Percentiles rank a stretch among this genome's conserved stretches.
These are phyloP conservation scores for Brachyptera risi DNA, from an alignment of 2,888 invertebrate genomes.

Conservation along the genomic window DNA sequence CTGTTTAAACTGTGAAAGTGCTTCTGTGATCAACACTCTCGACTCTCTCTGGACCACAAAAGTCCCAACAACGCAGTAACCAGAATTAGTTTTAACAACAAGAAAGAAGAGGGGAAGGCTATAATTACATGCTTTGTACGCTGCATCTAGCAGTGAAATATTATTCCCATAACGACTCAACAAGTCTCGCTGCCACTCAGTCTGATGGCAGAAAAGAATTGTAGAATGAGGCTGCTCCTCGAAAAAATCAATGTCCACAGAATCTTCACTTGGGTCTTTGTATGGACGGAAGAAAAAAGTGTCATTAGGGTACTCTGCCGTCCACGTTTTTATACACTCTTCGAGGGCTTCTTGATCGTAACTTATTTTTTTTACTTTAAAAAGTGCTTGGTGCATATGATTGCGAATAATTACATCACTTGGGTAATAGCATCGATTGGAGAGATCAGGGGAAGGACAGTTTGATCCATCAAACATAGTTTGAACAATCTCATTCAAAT, in stretches of 20 bases:
- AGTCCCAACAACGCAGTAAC: constrained; percentile 18
- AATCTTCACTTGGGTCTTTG: neutral
- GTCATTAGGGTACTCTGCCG: neutral
- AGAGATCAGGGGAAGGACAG: neutral
- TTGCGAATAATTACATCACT: neutral
- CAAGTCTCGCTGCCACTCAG: constrained; percentile 17
- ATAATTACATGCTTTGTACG: constrained; percentile 18
- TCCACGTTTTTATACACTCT: neutral
- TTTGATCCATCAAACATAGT: neutral
- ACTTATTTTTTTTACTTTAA: neutral
- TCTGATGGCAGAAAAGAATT: constrained; percentile 20
- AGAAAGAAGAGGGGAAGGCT: constrained; percentile 12
- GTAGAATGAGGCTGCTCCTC: neutral
- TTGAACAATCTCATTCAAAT: neutral
- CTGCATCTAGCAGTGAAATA: constrained; percentile 11
- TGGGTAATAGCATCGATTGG: neutral
- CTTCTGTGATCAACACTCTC: neutral
- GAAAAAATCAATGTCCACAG: neutral
- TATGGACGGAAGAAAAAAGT: neutral
- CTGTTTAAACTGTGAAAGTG: neutral
- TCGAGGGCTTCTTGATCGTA: neutral
- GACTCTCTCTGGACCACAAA: constrained; percentile 11
- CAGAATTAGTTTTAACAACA: constrained; percentile 18
- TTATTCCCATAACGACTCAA: constrained; percentile 10
- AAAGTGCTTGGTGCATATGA: neutral